These are phyloP conservation scores for Campoplex nolae DNA, from an alignment of 2,888 invertebrate genomes.

Conservation along the genomic window DNA sequence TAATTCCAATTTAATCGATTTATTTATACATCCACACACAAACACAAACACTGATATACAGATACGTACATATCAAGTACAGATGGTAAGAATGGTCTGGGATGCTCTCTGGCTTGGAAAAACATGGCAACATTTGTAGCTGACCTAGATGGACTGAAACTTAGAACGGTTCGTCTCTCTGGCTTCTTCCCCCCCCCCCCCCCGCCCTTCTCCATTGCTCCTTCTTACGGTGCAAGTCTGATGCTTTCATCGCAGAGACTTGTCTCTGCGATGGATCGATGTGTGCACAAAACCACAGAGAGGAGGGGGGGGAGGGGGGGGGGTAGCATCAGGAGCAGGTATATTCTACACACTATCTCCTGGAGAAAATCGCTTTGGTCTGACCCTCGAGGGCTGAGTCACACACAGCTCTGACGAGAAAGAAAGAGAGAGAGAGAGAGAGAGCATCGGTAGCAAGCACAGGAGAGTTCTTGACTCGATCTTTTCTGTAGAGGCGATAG, in stretches of 20 bases:
- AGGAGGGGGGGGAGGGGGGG: not conserved
- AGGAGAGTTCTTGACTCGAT: constrained; percentile 57
- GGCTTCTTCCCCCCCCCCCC: constrained; percentile 2
- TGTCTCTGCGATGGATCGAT: constrained; percentile 15
- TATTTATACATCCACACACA: not conserved
- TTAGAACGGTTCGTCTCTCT: constrained; percentile 46
- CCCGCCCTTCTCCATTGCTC: not conserved
- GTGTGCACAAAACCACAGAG: constrained; percentile 47
- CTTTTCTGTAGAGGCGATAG: constrained; percentile 52
- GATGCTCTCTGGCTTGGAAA: constrained; percentile 31
- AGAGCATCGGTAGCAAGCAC: constrained; percentile 47
- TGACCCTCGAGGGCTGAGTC: constrained; percentile 66
- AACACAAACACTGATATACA: no score
- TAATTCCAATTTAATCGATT: not conserved
- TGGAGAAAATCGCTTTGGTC: constrained; percentile 64
- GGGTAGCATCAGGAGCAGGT: constrained; percentile 30
- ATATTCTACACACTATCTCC: constrained; percentile 53
- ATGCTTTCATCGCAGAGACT: constrained; percentile 58
- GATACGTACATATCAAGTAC: not conserved
- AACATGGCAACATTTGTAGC: constrained; percentile 49
- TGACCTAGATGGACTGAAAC: constrained; percentile 61
- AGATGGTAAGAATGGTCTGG: constrained; percentile 8
- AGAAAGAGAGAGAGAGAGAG: constrained; percentile 17
- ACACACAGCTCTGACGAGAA: constrained; percentile 23
- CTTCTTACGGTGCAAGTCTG: constrained; percentile 25